These are phyloP conservation scores for Idris sp. DNA, from an alignment of 1,140 invertebrate genomes.

Conservation along the genomic window DNA sequence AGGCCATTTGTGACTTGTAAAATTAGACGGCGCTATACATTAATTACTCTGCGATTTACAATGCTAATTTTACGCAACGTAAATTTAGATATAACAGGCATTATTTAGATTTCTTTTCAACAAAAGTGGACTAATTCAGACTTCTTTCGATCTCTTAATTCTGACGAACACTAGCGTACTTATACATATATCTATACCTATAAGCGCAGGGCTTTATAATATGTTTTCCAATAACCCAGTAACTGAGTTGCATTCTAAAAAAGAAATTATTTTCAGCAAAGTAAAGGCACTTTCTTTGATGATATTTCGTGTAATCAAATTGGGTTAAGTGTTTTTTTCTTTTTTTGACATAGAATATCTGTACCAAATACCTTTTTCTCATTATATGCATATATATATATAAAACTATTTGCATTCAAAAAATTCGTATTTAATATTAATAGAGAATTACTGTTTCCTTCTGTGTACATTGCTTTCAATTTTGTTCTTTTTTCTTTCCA, in stretches of 20 bases:
- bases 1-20: too few species aligned
- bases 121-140: slow-evolving; percentile 7
- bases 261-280: slow-evolving; percentile 34
- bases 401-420: too few species aligned
- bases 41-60: slow-evolving; percentile 1
- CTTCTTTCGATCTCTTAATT: neutral
- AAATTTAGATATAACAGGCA: slow-evolving; percentile 3
- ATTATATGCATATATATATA: too few species aligned
- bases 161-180: too few species aligned
- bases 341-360: too few species aligned
- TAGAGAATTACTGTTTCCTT: too few species aligned
- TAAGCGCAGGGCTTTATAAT: slow-evolving; percentile 18
- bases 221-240: slow-evolving; percentile 19
- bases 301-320: slow-evolving; percentile 9
- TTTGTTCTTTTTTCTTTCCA: slow-evolving; percentile 7
- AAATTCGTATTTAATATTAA: too few species aligned
- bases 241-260: slow-evolving; percentile 20
- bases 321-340: slow-evolving; percentile 10
- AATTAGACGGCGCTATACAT: neutral
- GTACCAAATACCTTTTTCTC: too few species aligned
- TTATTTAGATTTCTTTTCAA: slow-evolving; percentile 6
- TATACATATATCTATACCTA: too few species aligned
- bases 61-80: slow-evolving; percentile 2
- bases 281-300: slow-evolving; percentile 7
- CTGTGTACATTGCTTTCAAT: slow-evolving; percentile 1